Evolutionary conservation across 2,113 vertebrate genomes (phyloP).

Genomic region (Rhinogobius similis): DNA sequence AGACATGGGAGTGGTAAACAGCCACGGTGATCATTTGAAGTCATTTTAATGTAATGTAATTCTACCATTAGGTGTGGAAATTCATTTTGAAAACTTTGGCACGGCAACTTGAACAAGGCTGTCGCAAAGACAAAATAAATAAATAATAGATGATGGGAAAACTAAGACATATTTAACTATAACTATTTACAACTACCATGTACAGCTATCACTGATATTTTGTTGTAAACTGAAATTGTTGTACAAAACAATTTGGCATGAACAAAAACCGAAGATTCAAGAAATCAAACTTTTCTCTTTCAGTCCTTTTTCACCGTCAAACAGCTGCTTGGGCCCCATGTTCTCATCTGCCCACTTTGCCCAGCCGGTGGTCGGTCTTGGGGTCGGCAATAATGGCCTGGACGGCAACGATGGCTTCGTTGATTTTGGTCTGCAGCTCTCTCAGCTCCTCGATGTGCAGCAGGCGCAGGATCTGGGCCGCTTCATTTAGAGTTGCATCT

Average conservation of each 20-base stretch:
- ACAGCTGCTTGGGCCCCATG: background rate
- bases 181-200: constrained; percentile 3
- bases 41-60: background rate
- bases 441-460: constrained; percentile 97
- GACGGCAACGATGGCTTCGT: constrained; percentile 96
- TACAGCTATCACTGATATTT: background rate
- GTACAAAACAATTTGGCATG: constrained; percentile 17
- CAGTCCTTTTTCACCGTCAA: constrained; percentile 18
- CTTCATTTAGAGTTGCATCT: constrained; percentile 97
- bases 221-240: background rate
- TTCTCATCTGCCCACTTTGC: constrained; percentile 95
- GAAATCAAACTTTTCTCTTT: constrained; percentile 25
- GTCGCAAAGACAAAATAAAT: background rate
- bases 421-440: constrained; percentile 95
- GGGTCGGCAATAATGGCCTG: constrained; percentile 98
- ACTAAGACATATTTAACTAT: background rate
- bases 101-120: background rate
- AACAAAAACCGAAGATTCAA: constrained; percentile 25
- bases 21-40: too few relatives aligned
- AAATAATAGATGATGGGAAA: background rate
- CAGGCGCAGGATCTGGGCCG: constrained; percentile 91
- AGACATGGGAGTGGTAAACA: background rate
- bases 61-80: background rate
- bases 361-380: constrained; percentile 97
- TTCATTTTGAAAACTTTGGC: background rate